Evolutionary conservation across 2,888 invertebrate species (phyloP).

Genomic region (Tanypteryx hageni): DNA sequence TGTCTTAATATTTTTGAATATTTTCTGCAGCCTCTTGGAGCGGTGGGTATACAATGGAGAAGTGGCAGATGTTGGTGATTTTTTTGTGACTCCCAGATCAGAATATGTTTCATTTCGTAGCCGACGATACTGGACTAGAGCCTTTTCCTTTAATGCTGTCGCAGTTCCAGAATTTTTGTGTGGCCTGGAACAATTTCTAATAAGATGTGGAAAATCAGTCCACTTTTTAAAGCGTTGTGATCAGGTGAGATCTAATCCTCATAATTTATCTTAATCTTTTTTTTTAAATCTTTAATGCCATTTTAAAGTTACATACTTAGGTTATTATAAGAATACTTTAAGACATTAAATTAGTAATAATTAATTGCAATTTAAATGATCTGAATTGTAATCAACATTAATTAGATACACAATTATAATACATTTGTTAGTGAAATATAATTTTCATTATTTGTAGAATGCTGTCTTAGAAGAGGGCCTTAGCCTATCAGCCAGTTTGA

Average conservation of each 20-base stretch:
- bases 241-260: constrained; percentile 78
- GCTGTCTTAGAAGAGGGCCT: neutral
- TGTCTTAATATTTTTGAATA: neutral
- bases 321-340: no score
- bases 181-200: constrained; percentile 81
- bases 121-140: constrained; percentile 83
- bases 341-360: no score
- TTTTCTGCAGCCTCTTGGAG: constrained; percentile 81
- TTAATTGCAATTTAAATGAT: no score
- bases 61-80: constrained; percentile 89
- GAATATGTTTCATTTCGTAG: constrained; percentile 81
- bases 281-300: no score
- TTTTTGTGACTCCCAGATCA: constrained; percentile 86
- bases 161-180: constrained; percentile 83
- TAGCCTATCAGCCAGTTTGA: neutral
- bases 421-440: no score
- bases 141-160: constrained; percentile 77
- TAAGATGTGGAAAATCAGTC: constrained; percentile 86
- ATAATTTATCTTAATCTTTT: no score
- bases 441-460: neutral
- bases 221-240: constrained; percentile 84
- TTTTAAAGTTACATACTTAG: no score
- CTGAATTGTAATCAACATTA: no score
- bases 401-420: no score
- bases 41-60: constrained; percentile 92